Evolutionary conservation across 2,797 vertebrate genomes (phyloP).

Genomic region (Hemitrygon akajei): DNA sequence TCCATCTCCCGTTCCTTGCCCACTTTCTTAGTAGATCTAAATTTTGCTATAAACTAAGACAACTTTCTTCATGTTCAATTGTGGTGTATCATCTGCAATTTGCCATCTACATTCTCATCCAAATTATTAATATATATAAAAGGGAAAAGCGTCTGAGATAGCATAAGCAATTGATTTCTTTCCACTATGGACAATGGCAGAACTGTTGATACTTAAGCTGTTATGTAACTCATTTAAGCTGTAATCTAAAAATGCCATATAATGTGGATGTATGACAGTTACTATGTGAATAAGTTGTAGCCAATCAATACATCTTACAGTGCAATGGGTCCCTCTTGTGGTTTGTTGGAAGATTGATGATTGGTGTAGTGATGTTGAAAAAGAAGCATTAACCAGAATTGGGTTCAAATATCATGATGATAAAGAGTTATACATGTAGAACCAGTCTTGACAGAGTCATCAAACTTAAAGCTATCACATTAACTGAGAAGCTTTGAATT

Average conservation of each 20-base stretch:
- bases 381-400: neutral
- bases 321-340: conserved; percentile 16
- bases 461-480: neutral
- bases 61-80: too few species aligned
- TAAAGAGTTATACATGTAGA: neutral
- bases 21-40: too few species aligned
- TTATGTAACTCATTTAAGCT: neutral
- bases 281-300: neutral
- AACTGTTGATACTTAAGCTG: neutral
- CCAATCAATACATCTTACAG: neutral
- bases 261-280: neutral
- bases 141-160: too few species aligned
- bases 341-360: neutral
- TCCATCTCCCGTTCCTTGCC: too few species aligned
- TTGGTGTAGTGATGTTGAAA: neutral
- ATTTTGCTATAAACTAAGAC: too few species aligned
- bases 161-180: too few species aligned
- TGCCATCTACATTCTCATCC: too few species aligned
- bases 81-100: too few species aligned
- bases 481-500: neutral
- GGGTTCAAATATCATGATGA: neutral
- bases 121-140: too few species aligned
- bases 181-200: neutral
- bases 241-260: neutral
- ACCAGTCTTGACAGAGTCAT: neutral